These are phyloP conservation scores for Apamea sordens DNA, from an alignment of 2,888 invertebrate genomes.

Conservation along the genomic window DNA sequence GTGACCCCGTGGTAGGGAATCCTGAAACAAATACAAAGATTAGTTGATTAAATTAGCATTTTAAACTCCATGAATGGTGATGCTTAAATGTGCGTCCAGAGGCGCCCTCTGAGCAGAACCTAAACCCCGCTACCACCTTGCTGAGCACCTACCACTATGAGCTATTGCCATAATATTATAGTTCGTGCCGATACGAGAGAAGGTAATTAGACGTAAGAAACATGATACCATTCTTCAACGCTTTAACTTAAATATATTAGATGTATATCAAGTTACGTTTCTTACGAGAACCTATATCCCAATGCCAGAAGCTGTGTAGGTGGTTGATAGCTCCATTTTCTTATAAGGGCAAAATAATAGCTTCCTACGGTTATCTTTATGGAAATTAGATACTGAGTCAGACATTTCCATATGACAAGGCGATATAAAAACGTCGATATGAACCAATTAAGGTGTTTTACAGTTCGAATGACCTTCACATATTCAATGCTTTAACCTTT, in stretches of 20 bases:
- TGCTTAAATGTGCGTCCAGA: neutral
- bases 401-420: conserved; percentile 28
- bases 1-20: conserved; percentile 88
- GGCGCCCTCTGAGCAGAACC: neutral
- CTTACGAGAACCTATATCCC: neutral
- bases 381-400: conserved; percentile 40
- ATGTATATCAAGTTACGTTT: conserved; percentile 21
- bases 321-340: conserved; percentile 28
- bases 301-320: conserved; percentile 35
- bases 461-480: conserved; percentile 47
- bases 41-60: neutral
- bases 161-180: neutral
- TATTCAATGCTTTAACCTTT: conserved; percentile 2
- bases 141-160: neutral
- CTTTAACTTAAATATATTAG: conserved; percentile 8
- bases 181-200: neutral
- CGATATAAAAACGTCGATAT: conserved; percentile 21
- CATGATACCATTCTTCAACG: neutral
- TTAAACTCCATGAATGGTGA: neutral
- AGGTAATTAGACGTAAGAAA: neutral
- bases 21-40: conserved; percentile 76
- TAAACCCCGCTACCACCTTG: neutral
- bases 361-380: conserved; percentile 36
- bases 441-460: conserved; percentile 33
- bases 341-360: conserved; percentile 34